Conservation (phyloP, 2,113 vertebrate species). For the Stegastes partitus region DNA sequence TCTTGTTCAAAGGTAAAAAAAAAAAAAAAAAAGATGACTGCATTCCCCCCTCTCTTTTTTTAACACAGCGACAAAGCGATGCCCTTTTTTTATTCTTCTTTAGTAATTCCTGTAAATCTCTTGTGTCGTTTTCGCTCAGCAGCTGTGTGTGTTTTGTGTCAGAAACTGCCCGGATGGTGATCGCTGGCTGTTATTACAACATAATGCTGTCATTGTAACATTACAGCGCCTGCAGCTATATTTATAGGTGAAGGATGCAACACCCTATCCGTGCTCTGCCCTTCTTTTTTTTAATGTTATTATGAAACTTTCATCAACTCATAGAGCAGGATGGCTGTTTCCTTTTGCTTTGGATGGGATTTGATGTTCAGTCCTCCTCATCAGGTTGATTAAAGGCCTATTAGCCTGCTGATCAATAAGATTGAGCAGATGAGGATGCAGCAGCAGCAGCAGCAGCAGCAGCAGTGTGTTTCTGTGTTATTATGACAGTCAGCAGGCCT, state of each 20-base stretch:
- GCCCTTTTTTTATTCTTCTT: slow-evolving; percentile 11
- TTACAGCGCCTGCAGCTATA: slow-evolving; percentile 71
- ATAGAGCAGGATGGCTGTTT: neutral
- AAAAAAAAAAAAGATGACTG: slow-evolving; percentile 63
- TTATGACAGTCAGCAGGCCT: slow-evolving; percentile 17
- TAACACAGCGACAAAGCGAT: slow-evolving; percentile 35
- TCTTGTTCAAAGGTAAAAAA: slow-evolving; percentile 89
- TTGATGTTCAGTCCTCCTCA: slow-evolving; percentile 23
- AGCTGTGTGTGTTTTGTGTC: slow-evolving; percentile 32
- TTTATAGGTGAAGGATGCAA: slow-evolving; percentile 70
- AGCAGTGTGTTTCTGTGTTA: neutral
- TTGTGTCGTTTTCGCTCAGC: slow-evolving; percentile 27
- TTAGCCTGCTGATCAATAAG: slow-evolving; percentile 56
- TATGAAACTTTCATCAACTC: slow-evolving; percentile 66
- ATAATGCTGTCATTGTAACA: slow-evolving; percentile 73
- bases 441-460: neutral
- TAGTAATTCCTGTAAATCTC: slow-evolving; percentile 30
- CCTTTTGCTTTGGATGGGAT: slow-evolving; percentile 12
- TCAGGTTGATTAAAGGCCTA: slow-evolving; percentile 47
- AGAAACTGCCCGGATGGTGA: slow-evolving; percentile 50
- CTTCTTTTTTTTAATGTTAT: slow-evolving; percentile 30
- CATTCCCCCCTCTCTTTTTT: slow-evolving; percentile 50
- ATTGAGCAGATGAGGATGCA: slow-evolving; percentile 18
- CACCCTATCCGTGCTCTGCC: slow-evolving; percentile 42
- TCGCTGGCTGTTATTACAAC: slow-evolving; percentile 57